These are phyloP conservation scores for Hassar affinis DNA, from an alignment of 2,113 vertebrate species.

Conservation along the genomic window DNA sequence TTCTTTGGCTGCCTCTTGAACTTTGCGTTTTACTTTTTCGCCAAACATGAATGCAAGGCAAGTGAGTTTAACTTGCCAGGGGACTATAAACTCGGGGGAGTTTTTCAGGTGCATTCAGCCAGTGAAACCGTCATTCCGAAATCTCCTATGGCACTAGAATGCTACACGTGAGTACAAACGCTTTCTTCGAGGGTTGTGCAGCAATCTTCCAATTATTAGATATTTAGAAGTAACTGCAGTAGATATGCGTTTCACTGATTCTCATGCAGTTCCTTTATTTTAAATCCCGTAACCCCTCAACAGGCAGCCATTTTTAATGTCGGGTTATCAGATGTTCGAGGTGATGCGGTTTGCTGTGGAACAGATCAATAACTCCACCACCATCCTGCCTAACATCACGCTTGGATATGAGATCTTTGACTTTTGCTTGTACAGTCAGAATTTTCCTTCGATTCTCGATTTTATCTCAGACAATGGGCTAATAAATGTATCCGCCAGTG, in stretches of 20 bases:
- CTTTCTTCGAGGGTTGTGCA: background rate
- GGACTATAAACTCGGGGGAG: conserved; percentile 66
- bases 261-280: background rate
- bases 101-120: conserved; percentile 61
- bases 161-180: conserved; percentile 59
- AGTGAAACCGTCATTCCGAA: background rate
- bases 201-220: background rate
- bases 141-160: conserved; percentile 59
- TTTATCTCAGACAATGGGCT: conserved; percentile 58
- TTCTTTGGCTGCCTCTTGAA: background rate
- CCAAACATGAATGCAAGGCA: background rate
- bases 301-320: conserved; percentile 58
- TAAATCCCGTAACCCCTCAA: background rate
- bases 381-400: conserved; percentile 75
- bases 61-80: conserved; percentile 64
- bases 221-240: background rate
- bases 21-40: background rate
- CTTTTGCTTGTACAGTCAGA: conserved; percentile 68
- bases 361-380: conserved; percentile 81
- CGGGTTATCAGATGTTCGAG: conserved; percentile 72
- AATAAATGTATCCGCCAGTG: conserved; percentile 37
- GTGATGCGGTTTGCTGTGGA: conserved; percentile 77
- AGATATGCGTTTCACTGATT: background rate
- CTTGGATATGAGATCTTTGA: conserved; percentile 80
- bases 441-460: conserved; percentile 58